Evolutionary conservation across 2,888 invertebrate species (phyloP), one percentile per base, ranked within the genome.

Genomic region (Meteorus cinctellus): DNA sequence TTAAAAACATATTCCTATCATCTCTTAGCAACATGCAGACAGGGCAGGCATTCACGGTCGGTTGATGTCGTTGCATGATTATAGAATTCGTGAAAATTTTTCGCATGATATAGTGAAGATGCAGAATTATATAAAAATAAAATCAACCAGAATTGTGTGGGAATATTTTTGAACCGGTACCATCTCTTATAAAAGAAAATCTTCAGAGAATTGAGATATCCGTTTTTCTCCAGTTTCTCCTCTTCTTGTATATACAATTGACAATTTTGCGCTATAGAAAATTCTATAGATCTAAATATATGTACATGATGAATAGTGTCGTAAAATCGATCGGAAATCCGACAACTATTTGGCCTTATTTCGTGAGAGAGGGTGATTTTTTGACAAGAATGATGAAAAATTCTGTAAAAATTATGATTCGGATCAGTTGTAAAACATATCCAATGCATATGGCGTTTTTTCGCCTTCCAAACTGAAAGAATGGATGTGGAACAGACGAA

Each of bases 391-490:
- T 36, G 24, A 48, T 5, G 45, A 62, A 68, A 74, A 74, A 45
- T 67, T 74, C 34, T 45, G 63, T 63, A 63, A 51, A 74, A 74
- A 34, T 74, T 62, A 69, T 74, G 68, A 62, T 45, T 74, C 31
- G 59, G 45, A 68, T 74, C 62, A 74, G 69, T 74, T 67, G 65
- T 60, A 36, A 34, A 31, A 29, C 51, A 55, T 19, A 45, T 65
- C 8, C 65, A 48, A 31, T 45, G 45, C 16, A 65, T 48, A 31
- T 73, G 51, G 45, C 31, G 24, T 62, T 67, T 34, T 41, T 48
- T 48, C 5, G 48, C 16, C 48, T 14, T 48, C 12, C 16, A 16
- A 48, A 48, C n/a, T 48, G 48, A 48, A 48, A 16, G 48, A 48
- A 48, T n/a, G 19, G 16, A 48, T 2, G 48, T 16, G 48, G 48